phyloP scores from a whole-genome alignment of 2,113 vertebrate genomes.

The Actenoides hombroni region DNA sequence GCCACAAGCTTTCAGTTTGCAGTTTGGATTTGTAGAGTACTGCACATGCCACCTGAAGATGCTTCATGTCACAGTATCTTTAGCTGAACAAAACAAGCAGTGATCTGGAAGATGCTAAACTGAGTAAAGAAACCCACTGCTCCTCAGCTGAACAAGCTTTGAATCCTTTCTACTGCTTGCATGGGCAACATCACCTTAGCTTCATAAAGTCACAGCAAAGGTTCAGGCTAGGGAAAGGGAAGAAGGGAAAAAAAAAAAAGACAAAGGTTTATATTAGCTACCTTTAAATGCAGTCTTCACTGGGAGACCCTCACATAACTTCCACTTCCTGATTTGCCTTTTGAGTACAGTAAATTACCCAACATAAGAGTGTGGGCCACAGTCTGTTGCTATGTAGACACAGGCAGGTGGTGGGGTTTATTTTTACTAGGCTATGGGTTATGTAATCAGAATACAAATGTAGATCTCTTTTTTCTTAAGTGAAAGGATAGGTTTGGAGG shows the following conservation, averaged over 20 bases:
- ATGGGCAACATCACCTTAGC: neutral
- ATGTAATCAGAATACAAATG: neutral
- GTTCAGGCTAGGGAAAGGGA: neutral
- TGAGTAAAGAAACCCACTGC: neutral
- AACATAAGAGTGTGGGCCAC: neutral
- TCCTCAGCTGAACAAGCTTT: neutral
- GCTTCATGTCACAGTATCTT: neutral
- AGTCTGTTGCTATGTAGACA: neutral
- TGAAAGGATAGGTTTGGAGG: neutral
- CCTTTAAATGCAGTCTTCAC: neutral
- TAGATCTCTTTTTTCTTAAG: neutral
- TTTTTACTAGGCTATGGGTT: neutral
- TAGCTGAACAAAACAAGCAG: neutral
- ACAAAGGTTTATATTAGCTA: neutral
- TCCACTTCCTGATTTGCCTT: neutral
- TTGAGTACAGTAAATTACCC: neutral
- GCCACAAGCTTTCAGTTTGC: neutral
- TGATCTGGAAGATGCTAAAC: neutral
- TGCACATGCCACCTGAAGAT: neutral
- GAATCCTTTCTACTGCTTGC: neutral
- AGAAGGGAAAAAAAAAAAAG: neutral
- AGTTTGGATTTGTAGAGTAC: neutral
- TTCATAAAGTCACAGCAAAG: neutral
- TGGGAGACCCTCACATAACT: neutral
- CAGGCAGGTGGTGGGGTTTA: neutral